Conservation (phyloP, 2,888 invertebrate genomes). For the Augiades crinisus region DNA sequence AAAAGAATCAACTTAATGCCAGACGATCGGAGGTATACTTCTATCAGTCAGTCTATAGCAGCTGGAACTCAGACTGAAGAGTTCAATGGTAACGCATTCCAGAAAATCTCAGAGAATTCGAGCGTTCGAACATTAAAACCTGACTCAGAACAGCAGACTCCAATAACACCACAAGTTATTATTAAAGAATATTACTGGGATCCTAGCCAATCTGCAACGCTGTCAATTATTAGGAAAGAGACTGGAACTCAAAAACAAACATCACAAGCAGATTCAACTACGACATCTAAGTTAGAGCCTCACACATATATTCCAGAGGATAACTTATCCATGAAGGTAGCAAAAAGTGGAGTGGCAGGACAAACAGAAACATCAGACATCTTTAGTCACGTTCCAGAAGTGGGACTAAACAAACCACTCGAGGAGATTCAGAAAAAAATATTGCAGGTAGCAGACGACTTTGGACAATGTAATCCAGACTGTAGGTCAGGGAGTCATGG, state of each 20-base stretch:
- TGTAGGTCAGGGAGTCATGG: background rate
- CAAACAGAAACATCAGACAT: no score
- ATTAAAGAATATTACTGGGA: conserved; percentile 52
- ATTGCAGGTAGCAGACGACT: background rate
- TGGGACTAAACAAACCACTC: background rate
- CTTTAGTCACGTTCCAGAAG: background rate
- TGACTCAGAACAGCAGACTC: background rate
- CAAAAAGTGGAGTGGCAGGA: no score
- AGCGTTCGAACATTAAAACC: conserved; percentile 14
- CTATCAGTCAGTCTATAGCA: conserved; percentile 32
- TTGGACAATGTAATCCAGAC: background rate
- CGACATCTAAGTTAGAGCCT: background rate
- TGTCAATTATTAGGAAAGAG: background rate
- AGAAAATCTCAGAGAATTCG: conserved; percentile 15
- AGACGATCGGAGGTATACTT: conserved; percentile 33
- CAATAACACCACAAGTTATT: conserved; percentile 38
- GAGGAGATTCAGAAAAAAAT: background rate
- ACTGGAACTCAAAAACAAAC: background rate
- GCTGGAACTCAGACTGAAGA: conserved; percentile 7
- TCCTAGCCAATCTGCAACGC: conserved; percentile 25
- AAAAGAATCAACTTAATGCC: conserved; percentile 7
- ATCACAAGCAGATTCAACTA: background rate
- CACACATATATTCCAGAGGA: conserved; percentile 2
- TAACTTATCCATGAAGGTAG: no score
- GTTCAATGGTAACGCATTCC: background rate